Evolutionary conservation across 2,888 invertebrate genomes (phyloP).

Genomic region (Heliconius cydno): DNA sequence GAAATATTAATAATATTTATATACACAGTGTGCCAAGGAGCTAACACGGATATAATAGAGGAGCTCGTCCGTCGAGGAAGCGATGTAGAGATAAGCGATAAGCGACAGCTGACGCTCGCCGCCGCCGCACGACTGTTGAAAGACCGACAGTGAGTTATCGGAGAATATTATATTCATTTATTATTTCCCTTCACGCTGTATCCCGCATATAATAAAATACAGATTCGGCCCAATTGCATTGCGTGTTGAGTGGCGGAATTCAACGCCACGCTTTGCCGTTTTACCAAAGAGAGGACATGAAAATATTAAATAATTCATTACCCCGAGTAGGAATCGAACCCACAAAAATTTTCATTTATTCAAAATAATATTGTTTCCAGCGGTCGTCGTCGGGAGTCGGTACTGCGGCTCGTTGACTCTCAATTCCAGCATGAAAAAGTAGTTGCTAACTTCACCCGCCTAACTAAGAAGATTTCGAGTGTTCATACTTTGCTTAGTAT

Average conservation of each 20-base stretch:
- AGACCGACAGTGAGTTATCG: conserved; percentile 60
- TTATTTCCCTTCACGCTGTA: not conserved
- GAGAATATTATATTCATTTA: not conserved
- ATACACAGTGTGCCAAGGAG: conserved; percentile 73
- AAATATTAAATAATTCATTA: not conserved
- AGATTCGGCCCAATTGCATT: not conserved
- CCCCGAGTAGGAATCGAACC: not conserved
- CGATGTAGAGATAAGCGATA: conserved; percentile 59
- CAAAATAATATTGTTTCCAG: conserved; percentile 54
- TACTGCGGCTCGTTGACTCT: conserved; percentile 68
- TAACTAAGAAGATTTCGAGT: conserved; percentile 73
- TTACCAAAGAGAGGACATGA: not conserved
- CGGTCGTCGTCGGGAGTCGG: conserved; percentile 65
- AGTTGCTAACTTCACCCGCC: conserved; percentile 70
- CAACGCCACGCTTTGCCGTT: not conserved
- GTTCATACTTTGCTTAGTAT: conserved; percentile 59
- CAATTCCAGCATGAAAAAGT: conserved; percentile 72
- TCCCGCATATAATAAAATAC: not conserved
- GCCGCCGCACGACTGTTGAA: conserved; percentile 63
- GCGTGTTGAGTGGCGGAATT: not conserved
- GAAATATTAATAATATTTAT: not conserved
- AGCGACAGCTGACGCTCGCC: conserved; percentile 63
- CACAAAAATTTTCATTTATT: not conserved
- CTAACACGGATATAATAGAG: conserved; percentile 65
- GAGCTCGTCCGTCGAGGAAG: conserved; percentile 75